Base-by-base conservation (phyloP, 2,113 vertebrate genomes). In the Dissostichus mawsoni region DNA sequence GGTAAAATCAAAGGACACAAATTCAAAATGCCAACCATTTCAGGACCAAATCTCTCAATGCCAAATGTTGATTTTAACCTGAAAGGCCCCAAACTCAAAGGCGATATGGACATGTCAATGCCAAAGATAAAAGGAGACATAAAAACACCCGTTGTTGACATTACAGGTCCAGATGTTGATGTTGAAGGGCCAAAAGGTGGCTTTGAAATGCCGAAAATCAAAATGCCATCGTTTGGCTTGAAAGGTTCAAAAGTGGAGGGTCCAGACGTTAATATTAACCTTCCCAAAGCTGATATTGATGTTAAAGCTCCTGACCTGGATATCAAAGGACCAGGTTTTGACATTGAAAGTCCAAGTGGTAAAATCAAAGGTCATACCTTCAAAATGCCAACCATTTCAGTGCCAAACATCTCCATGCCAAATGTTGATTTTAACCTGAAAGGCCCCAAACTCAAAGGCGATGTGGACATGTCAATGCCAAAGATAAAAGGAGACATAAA, bases 391-490 rank as follows among this genome's bases (percentile, higher is more conserved):
- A 3, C 18, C 1, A 11, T 83, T 0, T 63, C 53, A 3, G 69
- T 55, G 12, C 75, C 80, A 0, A 78, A 66, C 1, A 0, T 25
- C 25, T 25, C 25, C 25, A 25, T 72, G 45, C 70, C 86, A n/a
- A 47, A 79, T 5, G 9, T 44, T 20, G 78, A 84, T 68, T 4
- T 82, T 1, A 67, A 33, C 23, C 44, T 80, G 0, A 95, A 94
- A 25, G 25, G 25, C 25, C 25, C 25, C 25, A 61, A 94, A 94
- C 48, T 0, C 79, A 0, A 76, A 78, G 83, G 67, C 4, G 80
- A 72, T 52, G 6, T 76, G 0, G 64, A 78, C 47, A 12, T 86
- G 3, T 63, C 74, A 13, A 50, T 64, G 56, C 82, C 86, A 59
- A 85, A 74, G 56, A 52, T 84, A 5, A 44, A 85, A 12, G 81